phyloP scores from a whole-genome alignment of 2,797 vertebrate species.

The Lophotriccus pileatus region DNA sequence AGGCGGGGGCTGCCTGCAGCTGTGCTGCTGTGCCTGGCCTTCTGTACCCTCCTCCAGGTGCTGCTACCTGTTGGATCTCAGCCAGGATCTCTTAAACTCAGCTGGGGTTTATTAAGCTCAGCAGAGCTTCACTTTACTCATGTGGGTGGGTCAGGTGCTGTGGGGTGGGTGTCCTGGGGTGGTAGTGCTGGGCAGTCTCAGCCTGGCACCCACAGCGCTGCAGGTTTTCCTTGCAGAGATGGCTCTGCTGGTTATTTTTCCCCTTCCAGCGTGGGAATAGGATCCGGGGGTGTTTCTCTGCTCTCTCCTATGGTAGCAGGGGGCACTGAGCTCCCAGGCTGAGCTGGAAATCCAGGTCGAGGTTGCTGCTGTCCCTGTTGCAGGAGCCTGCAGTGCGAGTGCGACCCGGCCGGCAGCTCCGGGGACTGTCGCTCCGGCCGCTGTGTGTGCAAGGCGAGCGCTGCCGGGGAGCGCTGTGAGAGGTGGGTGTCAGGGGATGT shows the following conservation, averaged over 20 bases:
- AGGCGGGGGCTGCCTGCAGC: neutral
- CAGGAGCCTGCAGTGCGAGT: slow-evolving; percentile 72
- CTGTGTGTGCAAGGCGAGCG: slow-evolving; percentile 74
- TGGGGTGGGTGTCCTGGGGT: neutral
- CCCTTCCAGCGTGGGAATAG: neutral
- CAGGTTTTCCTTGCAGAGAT: neutral
- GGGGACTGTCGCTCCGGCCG: slow-evolving; percentile 56
- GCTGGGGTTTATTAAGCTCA: neutral
- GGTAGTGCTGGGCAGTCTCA: neutral
- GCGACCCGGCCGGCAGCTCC: slow-evolving; percentile 65
- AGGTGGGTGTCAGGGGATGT: slow-evolving; percentile 58
- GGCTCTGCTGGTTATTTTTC: neutral
- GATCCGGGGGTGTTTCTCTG: neutral
- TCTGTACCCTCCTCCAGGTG: neutral
- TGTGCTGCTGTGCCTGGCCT: neutral
- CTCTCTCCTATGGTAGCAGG: neutral
- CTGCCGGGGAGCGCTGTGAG: slow-evolving; percentile 69
- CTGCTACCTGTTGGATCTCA: neutral
- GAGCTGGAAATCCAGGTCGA: neutral
- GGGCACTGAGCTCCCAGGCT: neutral
- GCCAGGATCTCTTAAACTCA: neutral
- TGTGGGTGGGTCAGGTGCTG: neutral
- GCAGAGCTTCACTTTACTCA: neutral
- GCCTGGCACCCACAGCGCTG: neutral
- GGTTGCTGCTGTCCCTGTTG: neutral